These are phyloP conservation scores for Drosophila nebulosa DNA, from an alignment of 1,140 invertebrate species.

Conservation along the genomic window DNA sequence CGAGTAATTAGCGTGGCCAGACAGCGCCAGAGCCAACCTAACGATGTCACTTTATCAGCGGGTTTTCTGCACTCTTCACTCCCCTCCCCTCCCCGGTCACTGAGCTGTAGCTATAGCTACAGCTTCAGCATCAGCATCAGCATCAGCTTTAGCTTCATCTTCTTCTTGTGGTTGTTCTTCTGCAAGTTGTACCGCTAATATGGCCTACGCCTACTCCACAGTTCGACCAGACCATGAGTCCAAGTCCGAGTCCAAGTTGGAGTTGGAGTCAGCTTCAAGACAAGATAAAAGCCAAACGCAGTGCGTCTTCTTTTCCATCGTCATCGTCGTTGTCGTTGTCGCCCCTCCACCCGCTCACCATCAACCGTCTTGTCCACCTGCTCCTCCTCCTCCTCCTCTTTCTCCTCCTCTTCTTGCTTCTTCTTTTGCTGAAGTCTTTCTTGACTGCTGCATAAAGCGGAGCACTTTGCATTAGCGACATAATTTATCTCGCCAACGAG, in stretches of 20 bases:
- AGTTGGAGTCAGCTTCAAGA: slow-evolving; percentile 18
- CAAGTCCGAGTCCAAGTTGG: background rate
- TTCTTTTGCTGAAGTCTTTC: background rate
- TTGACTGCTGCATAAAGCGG: slow-evolving; percentile 59
- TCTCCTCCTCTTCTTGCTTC: background rate
- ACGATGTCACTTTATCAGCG: slow-evolving; percentile 77
- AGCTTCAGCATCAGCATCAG: slow-evolving; percentile 3
- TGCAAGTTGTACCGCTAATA: slow-evolving; percentile 77
- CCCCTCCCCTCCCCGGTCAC: background rate
- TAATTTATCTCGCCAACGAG: slow-evolving; percentile 81
- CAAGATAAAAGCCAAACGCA: slow-evolving; percentile 67
- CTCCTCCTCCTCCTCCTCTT: background rate
- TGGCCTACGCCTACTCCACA: slow-evolving; percentile 71
- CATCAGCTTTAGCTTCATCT: background rate
- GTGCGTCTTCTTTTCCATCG: slow-evolving; percentile 44
- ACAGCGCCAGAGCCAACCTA: slow-evolving; percentile 65
- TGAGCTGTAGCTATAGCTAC: no score
- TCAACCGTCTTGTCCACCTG: background rate
- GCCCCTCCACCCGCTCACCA: background rate
- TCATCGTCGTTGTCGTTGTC: background rate
- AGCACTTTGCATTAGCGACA: slow-evolving; percentile 79
- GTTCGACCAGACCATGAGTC: no score
- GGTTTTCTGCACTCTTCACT: slow-evolving; percentile 38
- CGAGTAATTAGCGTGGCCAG: slow-evolving; percentile 69
- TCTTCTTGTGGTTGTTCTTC: slow-evolving; percentile 33